These are phyloP conservation scores for Oscheius onirici DNA, from an alignment of 2,888 invertebrate genomes.

Conservation along the genomic window DNA sequence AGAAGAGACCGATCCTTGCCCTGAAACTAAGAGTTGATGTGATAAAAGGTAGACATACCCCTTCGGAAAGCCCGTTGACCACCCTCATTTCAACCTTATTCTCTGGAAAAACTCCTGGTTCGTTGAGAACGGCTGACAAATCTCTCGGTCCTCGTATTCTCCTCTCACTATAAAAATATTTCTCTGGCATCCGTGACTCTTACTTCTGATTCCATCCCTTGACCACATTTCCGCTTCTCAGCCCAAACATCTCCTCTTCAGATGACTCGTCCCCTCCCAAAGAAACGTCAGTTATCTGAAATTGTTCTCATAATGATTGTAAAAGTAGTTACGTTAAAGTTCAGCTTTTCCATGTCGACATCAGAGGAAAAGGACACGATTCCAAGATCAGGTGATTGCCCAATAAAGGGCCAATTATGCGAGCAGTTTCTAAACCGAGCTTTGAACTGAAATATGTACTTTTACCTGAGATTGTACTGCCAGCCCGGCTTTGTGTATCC, in stretches of 20 bases:
- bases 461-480: not conserved
- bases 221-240: conserved; percentile 1
- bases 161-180: not conserved
- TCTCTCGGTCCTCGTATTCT: not conserved
- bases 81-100: conserved; percentile 7
- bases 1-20: not conserved
- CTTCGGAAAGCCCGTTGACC: not conserved
- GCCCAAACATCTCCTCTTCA: conserved; percentile 5
- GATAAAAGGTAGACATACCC: not conserved
- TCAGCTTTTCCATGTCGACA: conserved; percentile 8
- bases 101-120: not conserved
- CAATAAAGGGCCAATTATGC: conserved; percentile 18
- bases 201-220: conserved; percentile 3
- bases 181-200: not conserved
- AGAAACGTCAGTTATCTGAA: conserved; percentile 26
- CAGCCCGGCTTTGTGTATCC: conserved; percentile 11
- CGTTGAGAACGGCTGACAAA: not conserved
- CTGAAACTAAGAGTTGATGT: not conserved
- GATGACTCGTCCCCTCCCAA: conserved; percentile 16
- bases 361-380: conserved; percentile 17
- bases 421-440: conserved; percentile 1
- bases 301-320: not conserved
- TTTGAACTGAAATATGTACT: not conserved
- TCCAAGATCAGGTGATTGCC: conserved; percentile 7
- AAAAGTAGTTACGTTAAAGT: conserved; percentile 14